These are phyloP conservation scores for Prionchulus punctatus DNA, from an alignment of 2,888 invertebrate species.

Conservation along the genomic window DNA sequence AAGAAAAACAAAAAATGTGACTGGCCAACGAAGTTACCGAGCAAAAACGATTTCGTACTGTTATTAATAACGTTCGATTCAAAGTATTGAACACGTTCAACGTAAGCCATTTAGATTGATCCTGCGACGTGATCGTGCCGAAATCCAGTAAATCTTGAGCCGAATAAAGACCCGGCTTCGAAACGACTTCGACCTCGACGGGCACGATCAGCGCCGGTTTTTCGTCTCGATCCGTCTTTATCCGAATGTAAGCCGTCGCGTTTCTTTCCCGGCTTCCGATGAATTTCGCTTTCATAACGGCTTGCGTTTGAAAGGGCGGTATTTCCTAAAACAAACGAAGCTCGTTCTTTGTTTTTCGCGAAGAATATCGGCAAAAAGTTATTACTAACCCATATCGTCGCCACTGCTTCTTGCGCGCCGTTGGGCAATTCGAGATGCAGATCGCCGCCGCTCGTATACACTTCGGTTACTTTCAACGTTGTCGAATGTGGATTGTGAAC, in stretches of 20 bases:
- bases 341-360: not conserved
- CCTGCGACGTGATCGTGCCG: constrained; percentile 56
- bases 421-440: constrained; percentile 70
- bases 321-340: constrained; percentile 43
- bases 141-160: constrained; percentile 63
- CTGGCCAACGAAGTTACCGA: too few species aligned
- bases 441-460: constrained; percentile 60
- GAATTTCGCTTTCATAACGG: constrained; percentile 69
- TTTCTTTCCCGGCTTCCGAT: constrained; percentile 47
- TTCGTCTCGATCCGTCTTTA: constrained; percentile 47
- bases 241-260: constrained; percentile 65
- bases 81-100: constrained; percentile 53
- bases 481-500: constrained; percentile 83
- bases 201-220: constrained; percentile 52
- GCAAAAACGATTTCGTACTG: constrained; percentile 43
- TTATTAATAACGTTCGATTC: constrained; percentile 49
- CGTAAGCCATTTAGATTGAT: constrained; percentile 46
- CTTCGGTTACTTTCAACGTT: constrained; percentile 56
- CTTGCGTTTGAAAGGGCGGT: constrained; percentile 67
- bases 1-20: not conserved
- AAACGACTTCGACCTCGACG: constrained; percentile 58
- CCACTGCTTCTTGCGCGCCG: constrained; percentile 44
- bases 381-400: not conserved
- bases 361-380: too few species aligned
- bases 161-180: constrained; percentile 52